A percentile compares a stretch with the other conserved stretches of the same genome.
Evolutionary conservation across 1,140 invertebrate genomes (phyloP).

Genomic region (Rhopalosiphum padi): DNA sequence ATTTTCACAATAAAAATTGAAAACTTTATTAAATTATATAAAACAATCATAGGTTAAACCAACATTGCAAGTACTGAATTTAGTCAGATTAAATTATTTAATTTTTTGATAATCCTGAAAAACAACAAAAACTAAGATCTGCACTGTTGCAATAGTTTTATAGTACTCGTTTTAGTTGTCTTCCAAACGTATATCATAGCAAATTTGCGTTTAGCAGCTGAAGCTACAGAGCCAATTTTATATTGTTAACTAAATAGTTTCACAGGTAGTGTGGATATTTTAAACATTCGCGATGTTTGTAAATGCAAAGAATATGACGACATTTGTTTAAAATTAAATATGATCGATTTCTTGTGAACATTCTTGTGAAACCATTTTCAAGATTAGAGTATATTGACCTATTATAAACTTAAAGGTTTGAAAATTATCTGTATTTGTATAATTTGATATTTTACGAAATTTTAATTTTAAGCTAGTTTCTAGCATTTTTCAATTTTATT

Average conservation of each 20-base stretch:
- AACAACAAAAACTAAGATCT: too few species aligned
- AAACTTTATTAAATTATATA: background rate
- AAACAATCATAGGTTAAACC: background rate
- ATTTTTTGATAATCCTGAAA: too few species aligned
- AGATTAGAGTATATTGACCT: background rate
- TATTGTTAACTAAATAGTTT: background rate
- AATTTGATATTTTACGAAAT: background rate
- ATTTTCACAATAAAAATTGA: background rate
- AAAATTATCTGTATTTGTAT: background rate
- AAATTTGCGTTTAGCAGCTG: too few species aligned
- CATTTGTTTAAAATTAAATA: background rate
- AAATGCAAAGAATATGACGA: background rate
- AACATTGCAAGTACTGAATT: too few species aligned
- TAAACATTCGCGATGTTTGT: background rate
- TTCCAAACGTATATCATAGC: too few species aligned
- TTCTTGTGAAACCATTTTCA: background rate
- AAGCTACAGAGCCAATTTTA: background rate
- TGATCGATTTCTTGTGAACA: background rate
- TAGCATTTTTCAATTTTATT: too few species aligned
- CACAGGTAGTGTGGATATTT: background rate
- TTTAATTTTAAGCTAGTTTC: background rate
- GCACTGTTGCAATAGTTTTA: background rate
- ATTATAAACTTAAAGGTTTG: background rate
- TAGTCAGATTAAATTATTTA: too few species aligned
- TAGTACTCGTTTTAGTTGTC: background rate